Evolutionary conservation across 2,113 vertebrate genomes (phyloP), one percentile per base, ranked within the genome.

Genomic region (Laticauda colubrina): DNA sequence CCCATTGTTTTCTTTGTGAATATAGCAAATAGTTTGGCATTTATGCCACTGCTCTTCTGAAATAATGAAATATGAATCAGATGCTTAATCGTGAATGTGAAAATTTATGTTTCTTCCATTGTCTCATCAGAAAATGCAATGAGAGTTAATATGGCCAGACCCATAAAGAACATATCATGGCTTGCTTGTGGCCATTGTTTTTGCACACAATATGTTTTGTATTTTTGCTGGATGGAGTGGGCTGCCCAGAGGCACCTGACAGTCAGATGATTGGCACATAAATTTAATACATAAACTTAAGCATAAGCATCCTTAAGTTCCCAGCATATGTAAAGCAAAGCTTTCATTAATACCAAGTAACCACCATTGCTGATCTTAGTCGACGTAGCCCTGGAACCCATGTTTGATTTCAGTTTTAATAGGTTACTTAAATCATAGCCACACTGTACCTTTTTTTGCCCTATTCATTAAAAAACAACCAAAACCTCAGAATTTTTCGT

Each of bases 11-110:
- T 97, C 96, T 96, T 96, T 97, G 95, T 94, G 96, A 97, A 97
- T 96, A 97, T 95, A 94, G 94, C 95, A 95, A 97, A 97, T 97
- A 97, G 96, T 97, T 96, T 96, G 97, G 94, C 87, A 94, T 97
- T 94, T 96, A 93, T 96, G 90, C 93, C 6, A 93, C 97, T 97
- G 94, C 96, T 96, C 96, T 98, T 97, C 96, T 96, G 96, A 96
- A 95, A 92, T 95, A 94, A 96, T 94, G 1, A 92, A 95, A 90
- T 91, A 91, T 93, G 96, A 97, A 96, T 96, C 89, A 39, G 94
- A 89, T 95, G 96, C 95, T 96, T 29, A 69, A 45, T 91, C 57
- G 95, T 95, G 93, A 92, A 93, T 81, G 95, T 85, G 90, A 51
- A 92, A 75, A 89, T 54, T 95, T 96, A 93, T 93, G 6, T 90